Base-by-base conservation (phyloP, 23 tunicate species). In the Corella eumyota region DNA sequence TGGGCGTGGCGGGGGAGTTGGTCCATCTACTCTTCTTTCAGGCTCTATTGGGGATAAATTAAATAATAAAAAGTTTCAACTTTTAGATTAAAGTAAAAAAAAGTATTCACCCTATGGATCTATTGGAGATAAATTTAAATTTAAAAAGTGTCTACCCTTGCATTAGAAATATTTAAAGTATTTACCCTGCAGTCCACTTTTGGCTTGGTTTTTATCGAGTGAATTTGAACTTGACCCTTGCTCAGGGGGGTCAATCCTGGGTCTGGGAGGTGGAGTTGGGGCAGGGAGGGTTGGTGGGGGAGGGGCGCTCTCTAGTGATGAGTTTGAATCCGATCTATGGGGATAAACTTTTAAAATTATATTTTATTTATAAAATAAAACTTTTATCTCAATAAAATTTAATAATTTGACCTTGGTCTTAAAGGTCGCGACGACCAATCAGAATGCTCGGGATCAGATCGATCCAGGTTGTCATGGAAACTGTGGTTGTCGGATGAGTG, bases 191-290 rank as follows among this genome's bases (percentile, higher is more conserved):
- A 40, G 4, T 34, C 32, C 65, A 22, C n/a, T 20, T 32, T 33
- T 60, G 4, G 68, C 30, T 66, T 45, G 26, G 27, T 25, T 46
- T 45, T 49, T 66, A 40, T 66, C 71, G 13, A 31, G 6, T 17
- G 71, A 66, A 24, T 49, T 50, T 19, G 58, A 32, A 49, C 34
- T 66, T 19, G 58, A 31, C 25, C 53, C 5, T 6, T 46, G 40
- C 35, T 36, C 36, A 22, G 52, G 64, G 73, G 61, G 29, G 53
- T 49, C 54, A 0, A 56, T 34, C n/a, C 17, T 34, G 34, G 90
- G 78, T 56, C 88, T 60, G 3, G 96, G 96, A 7, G 88, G 96
- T 4, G 96, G 96, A 48, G 96, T 73, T 34, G 96, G 96, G 25
- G 83, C 85, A 54, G 67, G 50, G 3, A 50, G 24, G 6, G 66